Percentiles rank a stretch among this genome's conserved stretches.
Evolutionary conservation across 64 coral and sea anemone species (phyloP).

Genomic region (Acropora yongei): DNA sequence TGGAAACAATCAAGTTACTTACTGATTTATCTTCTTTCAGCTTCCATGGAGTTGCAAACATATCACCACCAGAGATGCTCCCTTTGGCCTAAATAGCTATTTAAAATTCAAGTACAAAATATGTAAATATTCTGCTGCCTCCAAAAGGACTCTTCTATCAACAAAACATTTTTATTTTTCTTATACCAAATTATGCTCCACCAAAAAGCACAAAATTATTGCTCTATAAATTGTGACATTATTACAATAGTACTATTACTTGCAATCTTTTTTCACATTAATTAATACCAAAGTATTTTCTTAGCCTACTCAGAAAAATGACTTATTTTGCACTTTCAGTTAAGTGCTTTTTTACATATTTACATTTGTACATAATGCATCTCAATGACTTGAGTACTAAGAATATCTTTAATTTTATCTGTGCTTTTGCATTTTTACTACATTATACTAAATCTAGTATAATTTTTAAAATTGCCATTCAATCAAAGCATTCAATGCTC

Average conservation of each 20-base stretch:
- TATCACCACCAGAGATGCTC: constrained; percentile 74
- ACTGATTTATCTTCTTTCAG: constrained; percentile 15
- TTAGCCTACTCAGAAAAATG: too few relatives aligned
- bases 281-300: neutral
- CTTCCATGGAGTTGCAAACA: constrained; percentile 72
- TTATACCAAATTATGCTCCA: neutral
- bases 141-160: neutral
- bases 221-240: neutral
- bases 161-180: neutral
- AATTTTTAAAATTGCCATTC: neutral
- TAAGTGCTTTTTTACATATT: too few relatives aligned
- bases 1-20: too few relatives aligned
- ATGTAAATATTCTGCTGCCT: constrained; percentile 42
- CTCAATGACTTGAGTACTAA: too few relatives aligned
- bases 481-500: neutral
- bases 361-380: too few relatives aligned
- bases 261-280: neutral
- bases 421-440: too few relatives aligned
- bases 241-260: neutral
- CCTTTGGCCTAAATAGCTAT: constrained; percentile 66
- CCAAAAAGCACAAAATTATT: neutral
- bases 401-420: too few relatives aligned
- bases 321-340: too few relatives aligned
- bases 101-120: neutral
- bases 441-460: too few relatives aligned